Conservation (phyloP, 2,797 vertebrate genomes). For the Sylvilagus floridanus region DNA sequence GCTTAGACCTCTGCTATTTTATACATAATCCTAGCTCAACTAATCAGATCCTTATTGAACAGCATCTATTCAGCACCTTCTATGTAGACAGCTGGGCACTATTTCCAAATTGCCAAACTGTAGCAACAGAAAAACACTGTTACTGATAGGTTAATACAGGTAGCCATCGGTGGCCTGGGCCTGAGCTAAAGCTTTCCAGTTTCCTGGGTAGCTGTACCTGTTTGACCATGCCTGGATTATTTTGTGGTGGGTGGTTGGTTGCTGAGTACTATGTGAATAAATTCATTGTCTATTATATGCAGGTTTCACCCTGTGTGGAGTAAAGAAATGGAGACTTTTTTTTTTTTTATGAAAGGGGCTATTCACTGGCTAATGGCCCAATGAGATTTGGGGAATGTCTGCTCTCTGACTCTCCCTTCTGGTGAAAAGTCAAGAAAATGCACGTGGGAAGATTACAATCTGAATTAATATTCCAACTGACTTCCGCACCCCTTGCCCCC, state of each 20-base stretch:
- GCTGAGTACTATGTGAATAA: conserved; percentile 75
- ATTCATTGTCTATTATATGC: conserved; percentile 78
- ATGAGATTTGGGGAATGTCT: conserved; percentile 73
- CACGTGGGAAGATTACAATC: conserved; percentile 64
- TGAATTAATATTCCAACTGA: conserved; percentile 39
- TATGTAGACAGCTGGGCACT: not conserved
- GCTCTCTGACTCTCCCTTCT: conserved; percentile 68
- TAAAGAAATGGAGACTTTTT: conserved; percentile 64
- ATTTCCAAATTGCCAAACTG: not conserved
- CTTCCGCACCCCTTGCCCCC: not conserved
- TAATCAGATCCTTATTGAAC: conserved; percentile 12
- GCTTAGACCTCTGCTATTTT: not conserved
- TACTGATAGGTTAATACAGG: not conserved
- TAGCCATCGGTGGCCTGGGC: not conserved
- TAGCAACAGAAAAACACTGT: not conserved
- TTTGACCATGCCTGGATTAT: conserved; percentile 53
- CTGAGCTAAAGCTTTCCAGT: conserved; percentile 28
- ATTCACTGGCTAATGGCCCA: conserved; percentile 73
- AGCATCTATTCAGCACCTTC: not conserved
- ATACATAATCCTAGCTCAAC: not conserved
- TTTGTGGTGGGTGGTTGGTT: conserved; percentile 2
- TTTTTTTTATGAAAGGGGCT: conserved; percentile 73
- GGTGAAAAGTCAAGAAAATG: conserved; percentile 70
- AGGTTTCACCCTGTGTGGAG: conserved; percentile 58
- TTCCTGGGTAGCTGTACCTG: conserved; percentile 71